Evolutionary conservation across 2,888 invertebrate genomes (phyloP), one percentile per base, ranked within the genome.

Genomic region (Dicycla oo): DNA sequence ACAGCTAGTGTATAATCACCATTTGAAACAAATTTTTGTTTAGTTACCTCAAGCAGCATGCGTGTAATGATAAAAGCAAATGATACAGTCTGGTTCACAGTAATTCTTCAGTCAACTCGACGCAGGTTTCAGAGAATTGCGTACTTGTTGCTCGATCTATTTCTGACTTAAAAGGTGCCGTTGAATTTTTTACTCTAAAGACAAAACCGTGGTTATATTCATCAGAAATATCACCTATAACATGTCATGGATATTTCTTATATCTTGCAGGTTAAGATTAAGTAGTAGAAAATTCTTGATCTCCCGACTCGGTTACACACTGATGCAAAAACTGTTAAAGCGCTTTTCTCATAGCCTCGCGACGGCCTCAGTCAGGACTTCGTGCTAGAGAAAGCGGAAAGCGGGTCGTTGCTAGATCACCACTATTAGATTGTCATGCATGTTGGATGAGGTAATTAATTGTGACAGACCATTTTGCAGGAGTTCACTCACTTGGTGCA

Each of bases 371-470:
- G 88, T 91, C 90, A 93, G 93, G 91, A 91, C 90, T 91, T 95
- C 95, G 94, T 95, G 95, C 93, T 81, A 89, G 94, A 93, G 95
- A 95, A 94, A 95, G 94, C 95, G 92, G 94, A 94, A 94, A 95
- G 94, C 94, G 93, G 94, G 93, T 92, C 93, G 92, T 90, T 86
- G 89, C 92, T 91, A 93, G 94, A 95, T 95, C 93, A 93, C 92
- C 87, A 89, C 94, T 93, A 94, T 95, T 94, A 95, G 94, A 94
- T 94, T 95, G 94, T 94, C 94, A 94, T 94, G 94, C 93, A 94
- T 94, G 93, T 92, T 93, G 92, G 92, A 94, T 92, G 93, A 91
- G 91, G 92, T 93, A 94, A 95, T 95, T 94, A 94, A 95, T 94
- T 93, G 93, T 93, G 93, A 93, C 93, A 93, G 91, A 90, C 89